Base-by-base conservation (phyloP, 2,113 vertebrate species). In the Laterallus jamaicensis region DNA sequence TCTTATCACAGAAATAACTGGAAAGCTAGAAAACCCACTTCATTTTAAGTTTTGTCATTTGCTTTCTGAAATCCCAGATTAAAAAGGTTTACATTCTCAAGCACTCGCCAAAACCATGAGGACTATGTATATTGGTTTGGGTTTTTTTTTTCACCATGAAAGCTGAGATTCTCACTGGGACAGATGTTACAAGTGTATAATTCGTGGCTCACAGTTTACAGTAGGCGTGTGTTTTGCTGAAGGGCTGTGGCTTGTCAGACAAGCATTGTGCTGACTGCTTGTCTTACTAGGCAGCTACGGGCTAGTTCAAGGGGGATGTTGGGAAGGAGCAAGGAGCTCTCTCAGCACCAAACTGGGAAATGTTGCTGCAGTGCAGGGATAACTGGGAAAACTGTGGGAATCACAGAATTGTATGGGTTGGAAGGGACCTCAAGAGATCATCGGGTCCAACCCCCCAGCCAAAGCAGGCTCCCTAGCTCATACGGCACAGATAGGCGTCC, bases 71-170 rank as follows among this genome's bases (percentile, higher is more conserved):
- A 93, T 70, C 52, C 24, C 63, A 77, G 82, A 91, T 88, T 94
- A 83, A 90, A 95, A 71, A 88, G 20, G 71, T 93, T 91, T 92
- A 90, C 82, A 86, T 95, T 93, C 90, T 74, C 88, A 88, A 94
- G 39, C 29, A 25, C 44, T 39, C n/a, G 88, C 87, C 94, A 95
- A 96, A 95, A 88, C 82, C 92, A 86, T 37, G 49, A 93, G 47
- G 71, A 77, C 63, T 88, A 47, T 9, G 24, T 35, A 21, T 29
- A 70, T 67, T 22, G 17, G 26, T 71, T 67, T 76, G 35, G 49
- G 3, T 0, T 14, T 55, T 22, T 5, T 56, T 55, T 35, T 31
- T 44, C 4, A 35, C 56, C 1, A 0, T 64, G 92, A 96, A 97
- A 97, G 56, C 39, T 12, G 90, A 96, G 92, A 86, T 81, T 78